These are phyloP conservation scores for Calyptomena viridis DNA, from an alignment of 2,113 vertebrate genomes.

Conservation along the genomic window DNA sequence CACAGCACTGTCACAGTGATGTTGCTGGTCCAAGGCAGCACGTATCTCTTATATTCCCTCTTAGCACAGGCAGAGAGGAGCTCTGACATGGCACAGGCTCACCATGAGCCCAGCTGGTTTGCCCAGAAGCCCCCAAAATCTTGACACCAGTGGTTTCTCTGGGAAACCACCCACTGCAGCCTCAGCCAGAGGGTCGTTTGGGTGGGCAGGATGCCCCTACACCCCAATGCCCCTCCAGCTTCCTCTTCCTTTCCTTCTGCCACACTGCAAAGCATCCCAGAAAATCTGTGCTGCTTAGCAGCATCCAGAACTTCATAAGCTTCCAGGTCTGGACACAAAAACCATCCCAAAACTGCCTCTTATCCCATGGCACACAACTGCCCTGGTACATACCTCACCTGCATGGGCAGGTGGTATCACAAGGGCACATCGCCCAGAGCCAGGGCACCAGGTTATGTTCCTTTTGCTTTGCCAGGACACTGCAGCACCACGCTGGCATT, in stretches of 20 bases:
- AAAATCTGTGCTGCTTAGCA: neutral
- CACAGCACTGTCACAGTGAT: neutral
- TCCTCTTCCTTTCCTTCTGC: neutral
- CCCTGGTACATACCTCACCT: neutral
- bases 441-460: neutral
- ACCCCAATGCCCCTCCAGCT: neutral
- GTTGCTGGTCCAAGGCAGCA: neutral
- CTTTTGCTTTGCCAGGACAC: neutral
- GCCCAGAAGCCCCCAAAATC: neutral
- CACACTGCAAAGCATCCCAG: neutral
- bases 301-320: neutral
- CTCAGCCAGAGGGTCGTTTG: neutral
- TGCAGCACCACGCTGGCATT: accelerated
- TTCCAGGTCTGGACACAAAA: neutral
- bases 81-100: neutral
- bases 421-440: neutral
- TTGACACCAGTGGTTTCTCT: neutral
- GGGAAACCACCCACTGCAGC: neutral
- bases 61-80: neutral
- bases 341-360: neutral
- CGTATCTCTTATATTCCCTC: neutral
- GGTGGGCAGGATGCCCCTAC: neutral
- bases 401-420: accelerated
- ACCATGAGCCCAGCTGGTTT: neutral
- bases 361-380: accelerated